A percentile compares a stretch with the other conserved stretches of the same genome.
Conservation (phyloP, 35 echinoderm and acorn worm genomes). For the Diadema setosum region DNA sequence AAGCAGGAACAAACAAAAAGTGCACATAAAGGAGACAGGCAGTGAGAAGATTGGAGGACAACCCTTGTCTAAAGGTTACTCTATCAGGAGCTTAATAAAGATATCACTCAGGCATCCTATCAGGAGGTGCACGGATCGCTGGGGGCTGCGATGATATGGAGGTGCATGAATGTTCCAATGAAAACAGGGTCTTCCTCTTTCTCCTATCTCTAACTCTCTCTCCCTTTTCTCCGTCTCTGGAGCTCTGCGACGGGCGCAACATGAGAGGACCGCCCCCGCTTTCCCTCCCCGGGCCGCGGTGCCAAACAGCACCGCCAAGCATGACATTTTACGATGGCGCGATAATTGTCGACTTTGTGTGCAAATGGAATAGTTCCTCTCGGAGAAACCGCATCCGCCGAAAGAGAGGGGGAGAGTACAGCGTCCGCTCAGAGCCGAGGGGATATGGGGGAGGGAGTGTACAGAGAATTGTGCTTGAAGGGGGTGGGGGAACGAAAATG, state of each 20-base stretch:
- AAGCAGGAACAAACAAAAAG: no score
- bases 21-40: no score
- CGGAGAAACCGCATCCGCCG: background rate
- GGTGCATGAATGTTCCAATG: background rate
- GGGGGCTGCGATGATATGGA: background rate
- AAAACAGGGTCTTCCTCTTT: background rate
- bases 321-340: background rate
- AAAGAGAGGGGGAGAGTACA: no score
- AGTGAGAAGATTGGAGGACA: no score
- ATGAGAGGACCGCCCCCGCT: background rate
- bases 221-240: no score
- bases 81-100: no score
- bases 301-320: background rate
- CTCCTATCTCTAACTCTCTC: no score
- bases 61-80: no score
- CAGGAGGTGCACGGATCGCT: background rate
- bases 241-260: no score
- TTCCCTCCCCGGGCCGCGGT: background rate
- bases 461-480: background rate
- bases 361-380: background rate
- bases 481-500: no score
- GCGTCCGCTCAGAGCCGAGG: background rate
- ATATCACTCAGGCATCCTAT: background rate
- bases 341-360: background rate
- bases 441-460: no score